Evolutionary conservation across 1,140 invertebrate genomes (phyloP).

Genomic region (Archegozetes longisetosus): DNA sequence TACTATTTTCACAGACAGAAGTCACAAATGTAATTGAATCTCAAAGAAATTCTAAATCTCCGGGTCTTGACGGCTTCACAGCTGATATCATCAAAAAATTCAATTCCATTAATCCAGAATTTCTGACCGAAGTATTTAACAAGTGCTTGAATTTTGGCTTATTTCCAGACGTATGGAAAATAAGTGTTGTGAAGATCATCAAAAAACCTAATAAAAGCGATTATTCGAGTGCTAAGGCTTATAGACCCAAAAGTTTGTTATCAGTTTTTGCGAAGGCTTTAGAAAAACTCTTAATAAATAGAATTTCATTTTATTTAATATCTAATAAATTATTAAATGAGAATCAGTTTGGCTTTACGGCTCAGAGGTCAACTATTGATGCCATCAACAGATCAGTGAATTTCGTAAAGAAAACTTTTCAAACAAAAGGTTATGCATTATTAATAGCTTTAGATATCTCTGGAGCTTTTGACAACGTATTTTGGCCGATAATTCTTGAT

Average conservation of each 20-base stretch:
- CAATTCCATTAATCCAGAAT: not conserved
- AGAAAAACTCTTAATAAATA: constrained; percentile 9
- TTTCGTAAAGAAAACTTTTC: not conserved
- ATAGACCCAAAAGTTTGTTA: constrained; percentile 12
- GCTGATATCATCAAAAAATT: constrained; percentile 4
- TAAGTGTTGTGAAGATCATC: not conserved
- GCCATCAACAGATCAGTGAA: not conserved
- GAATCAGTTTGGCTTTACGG: constrained; percentile 11
- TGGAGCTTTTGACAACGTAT: not conserved
- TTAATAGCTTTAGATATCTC: not conserved
- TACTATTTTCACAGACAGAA: too few relatives aligned
- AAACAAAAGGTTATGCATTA: not conserved
- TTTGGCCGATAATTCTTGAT: not conserved
- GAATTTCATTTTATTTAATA: not conserved
- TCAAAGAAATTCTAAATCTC: too few relatives aligned
- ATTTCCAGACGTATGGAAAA: constrained; percentile 5
- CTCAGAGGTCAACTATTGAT: not conserved
- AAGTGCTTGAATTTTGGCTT: not conserved
- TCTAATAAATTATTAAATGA: not conserved
- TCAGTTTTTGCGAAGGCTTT: constrained; percentile 12
- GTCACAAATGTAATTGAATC: too few relatives aligned
- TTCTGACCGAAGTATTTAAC: not conserved
- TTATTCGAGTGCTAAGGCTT: not conserved
- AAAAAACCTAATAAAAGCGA: not conserved
- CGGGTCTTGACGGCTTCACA: not conserved